Evolutionary conservation across 2,888 invertebrate genomes (phyloP).

Genomic region (Thymelicus lineola): DNA sequence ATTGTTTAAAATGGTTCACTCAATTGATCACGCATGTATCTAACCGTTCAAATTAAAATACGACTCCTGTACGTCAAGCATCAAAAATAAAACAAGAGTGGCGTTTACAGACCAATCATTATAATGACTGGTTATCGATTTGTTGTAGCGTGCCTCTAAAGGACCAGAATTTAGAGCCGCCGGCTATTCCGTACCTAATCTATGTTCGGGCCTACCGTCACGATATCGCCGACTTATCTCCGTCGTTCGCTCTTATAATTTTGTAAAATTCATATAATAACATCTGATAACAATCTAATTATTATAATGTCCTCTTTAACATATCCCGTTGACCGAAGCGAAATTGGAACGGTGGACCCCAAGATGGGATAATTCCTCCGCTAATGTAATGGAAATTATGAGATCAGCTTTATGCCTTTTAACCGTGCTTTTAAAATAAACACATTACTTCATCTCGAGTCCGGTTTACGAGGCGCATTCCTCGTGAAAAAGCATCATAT

Average conservation of each 20-base stretch:
- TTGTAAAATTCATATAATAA: conserved; percentile 83
- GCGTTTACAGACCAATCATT: conserved; percentile 81
- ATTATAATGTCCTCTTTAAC: conserved; percentile 84
- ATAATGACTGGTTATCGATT: conserved; percentile 84
- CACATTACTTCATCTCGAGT: conserved; percentile 64
- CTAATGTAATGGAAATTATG: conserved; percentile 79
- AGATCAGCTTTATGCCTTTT: conserved; percentile 74
- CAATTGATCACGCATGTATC: conserved; percentile 42
- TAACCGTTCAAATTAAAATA: conserved; percentile 60
- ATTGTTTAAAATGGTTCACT: conserved; percentile 41
- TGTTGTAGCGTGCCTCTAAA: conserved; percentile 77
- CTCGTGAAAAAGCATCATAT: conserved; percentile 51
- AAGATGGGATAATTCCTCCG: conserved; percentile 74
- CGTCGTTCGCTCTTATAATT: conserved; percentile 78
- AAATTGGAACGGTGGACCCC: conserved; percentile 68
- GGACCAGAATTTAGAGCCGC: conserved; percentile 74
- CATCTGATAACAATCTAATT: conserved; percentile 84
- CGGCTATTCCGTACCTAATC: conserved; percentile 72
- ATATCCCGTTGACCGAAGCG: conserved; percentile 72
- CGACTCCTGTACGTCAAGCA: conserved; percentile 78
- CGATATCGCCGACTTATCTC: conserved; percentile 80
- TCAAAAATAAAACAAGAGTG: conserved; percentile 69
- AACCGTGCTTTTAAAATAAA: conserved; percentile 80
- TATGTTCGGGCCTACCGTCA: conserved; percentile 73
- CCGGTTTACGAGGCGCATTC: conserved; percentile 55